phyloP scores from a whole-genome alignment of 2,113 vertebrate species.

The Peucedramus taeniatus region DNA sequence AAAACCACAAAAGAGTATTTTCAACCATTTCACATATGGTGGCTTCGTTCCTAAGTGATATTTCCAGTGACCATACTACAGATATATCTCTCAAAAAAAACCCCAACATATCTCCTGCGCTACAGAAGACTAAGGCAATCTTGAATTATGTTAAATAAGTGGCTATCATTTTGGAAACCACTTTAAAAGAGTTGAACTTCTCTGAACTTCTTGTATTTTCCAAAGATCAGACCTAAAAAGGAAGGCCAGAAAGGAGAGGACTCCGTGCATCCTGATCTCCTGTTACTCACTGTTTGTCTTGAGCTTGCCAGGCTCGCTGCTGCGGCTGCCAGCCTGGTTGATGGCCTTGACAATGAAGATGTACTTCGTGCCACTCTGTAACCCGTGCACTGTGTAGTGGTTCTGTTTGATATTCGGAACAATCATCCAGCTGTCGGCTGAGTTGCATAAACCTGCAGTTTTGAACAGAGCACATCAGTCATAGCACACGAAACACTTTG shows the following conservation, averaged over 20 bases:
- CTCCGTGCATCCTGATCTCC: neutral
- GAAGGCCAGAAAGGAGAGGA: neutral
- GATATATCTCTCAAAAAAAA: neutral
- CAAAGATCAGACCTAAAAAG: neutral
- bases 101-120: neutral
- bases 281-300: constrained; percentile 93
- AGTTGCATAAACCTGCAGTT: constrained; percentile 93
- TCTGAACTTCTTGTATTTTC: neutral
- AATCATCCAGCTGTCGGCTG: constrained; percentile 99
- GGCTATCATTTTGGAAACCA: neutral
- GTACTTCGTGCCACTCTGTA: constrained; percentile 97
- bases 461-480: constrained; percentile 35
- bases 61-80: neutral
- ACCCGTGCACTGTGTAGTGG: constrained; percentile 96
- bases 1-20: neutral
- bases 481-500: neutral
- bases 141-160: neutral
- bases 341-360: constrained; percentile 97
- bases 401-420: constrained; percentile 99
- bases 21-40: neutral
- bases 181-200: neutral
- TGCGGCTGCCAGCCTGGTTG: constrained; percentile 95
- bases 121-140: neutral
- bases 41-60: neutral
- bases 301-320: constrained; percentile 91